Percentiles rank a stretch among this genome's conserved stretches.
phyloP scores from a whole-genome alignment of 2,113 vertebrate genomes.

The Illadopsis cleaveri region DNA sequence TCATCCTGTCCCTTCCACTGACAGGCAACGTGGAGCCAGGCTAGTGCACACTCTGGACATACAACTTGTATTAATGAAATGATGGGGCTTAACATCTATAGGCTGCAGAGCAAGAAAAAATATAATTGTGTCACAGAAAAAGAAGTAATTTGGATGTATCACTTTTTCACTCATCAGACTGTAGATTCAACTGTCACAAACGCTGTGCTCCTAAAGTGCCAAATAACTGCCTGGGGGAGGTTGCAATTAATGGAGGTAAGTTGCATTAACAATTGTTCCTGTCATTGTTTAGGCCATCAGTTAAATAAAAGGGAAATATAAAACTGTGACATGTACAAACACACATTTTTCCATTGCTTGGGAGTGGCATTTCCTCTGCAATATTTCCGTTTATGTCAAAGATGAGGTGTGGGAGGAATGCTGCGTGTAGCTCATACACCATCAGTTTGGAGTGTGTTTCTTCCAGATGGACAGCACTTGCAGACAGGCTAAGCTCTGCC shows the following conservation, averaged over 20 bases:
- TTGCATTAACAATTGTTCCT: background rate
- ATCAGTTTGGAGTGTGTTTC: background rate
- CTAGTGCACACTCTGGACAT: background rate
- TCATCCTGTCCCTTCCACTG: background rate
- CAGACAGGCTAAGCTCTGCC: background rate
- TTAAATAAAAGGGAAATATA: background rate
- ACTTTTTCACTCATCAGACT: slow-evolving; percentile 78
- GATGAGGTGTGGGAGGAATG: background rate
- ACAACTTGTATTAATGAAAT: background rate
- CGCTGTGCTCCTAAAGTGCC: slow-evolving; percentile 94
- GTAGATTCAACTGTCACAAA: slow-evolving; percentile 97
- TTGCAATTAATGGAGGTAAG: slow-evolving; percentile 91
- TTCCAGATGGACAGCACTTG: background rate
- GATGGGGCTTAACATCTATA: background rate
- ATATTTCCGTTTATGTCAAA: background rate
- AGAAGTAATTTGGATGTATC: background rate
- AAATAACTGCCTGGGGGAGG: slow-evolving; percentile 96
- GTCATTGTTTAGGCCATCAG: background rate
- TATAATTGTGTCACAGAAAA: background rate
- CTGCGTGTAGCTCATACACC: fast-evolving
- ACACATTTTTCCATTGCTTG: background rate
- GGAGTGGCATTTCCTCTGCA: background rate
- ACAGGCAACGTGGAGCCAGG: background rate
- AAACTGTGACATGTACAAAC: background rate
- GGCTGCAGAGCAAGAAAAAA: background rate